phyloP scores from a whole-genome alignment of 1,140 invertebrate genomes.

The Zaprionus africanus region DNA sequence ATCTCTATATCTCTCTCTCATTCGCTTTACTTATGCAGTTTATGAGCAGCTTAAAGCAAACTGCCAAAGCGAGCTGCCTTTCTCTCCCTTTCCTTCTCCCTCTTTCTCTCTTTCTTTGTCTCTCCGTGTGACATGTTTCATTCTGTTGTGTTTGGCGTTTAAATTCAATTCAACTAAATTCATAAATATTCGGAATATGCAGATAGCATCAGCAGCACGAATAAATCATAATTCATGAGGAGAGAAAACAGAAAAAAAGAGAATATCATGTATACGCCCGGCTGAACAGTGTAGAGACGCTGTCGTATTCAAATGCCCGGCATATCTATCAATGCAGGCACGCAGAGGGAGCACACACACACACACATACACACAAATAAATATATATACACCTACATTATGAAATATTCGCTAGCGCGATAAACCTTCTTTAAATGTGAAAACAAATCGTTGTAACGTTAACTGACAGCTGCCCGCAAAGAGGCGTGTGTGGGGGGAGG shows the following conservation, averaged over 20 bases:
- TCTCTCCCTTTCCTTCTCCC: too few species aligned
- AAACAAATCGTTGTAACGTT: constrained; percentile 6
- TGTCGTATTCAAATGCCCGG: constrained; percentile 14
- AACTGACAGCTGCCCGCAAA: constrained; percentile 48
- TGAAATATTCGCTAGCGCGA: background rate
- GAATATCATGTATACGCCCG: constrained; percentile 34
- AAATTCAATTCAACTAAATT: constrained; percentile 6
- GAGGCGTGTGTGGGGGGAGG: background rate
- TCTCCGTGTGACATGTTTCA: background rate
- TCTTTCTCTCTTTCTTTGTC: background rate
- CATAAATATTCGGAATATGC: background rate
- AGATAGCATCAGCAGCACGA: constrained; percentile 19
- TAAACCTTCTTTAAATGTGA: constrained; percentile 18
- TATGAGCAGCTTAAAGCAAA: constrained; percentile 12
- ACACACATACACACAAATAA: background rate
- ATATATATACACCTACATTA: background rate
- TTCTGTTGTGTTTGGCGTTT: background rate
- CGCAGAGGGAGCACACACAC: background rate
- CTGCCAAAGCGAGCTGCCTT: background rate
- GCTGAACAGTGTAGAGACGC: constrained; percentile 12
- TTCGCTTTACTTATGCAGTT: constrained; percentile 7
- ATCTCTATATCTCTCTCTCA: background rate
- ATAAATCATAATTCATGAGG: constrained; percentile 12
- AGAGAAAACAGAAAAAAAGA: background rate
- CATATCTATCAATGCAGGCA: constrained; percentile 27